Percentiles rank a stretch among this genome's conserved stretches.
phyloP scores from a whole-genome alignment of 2,888 invertebrate species.

The Pterostichus madidus region DNA sequence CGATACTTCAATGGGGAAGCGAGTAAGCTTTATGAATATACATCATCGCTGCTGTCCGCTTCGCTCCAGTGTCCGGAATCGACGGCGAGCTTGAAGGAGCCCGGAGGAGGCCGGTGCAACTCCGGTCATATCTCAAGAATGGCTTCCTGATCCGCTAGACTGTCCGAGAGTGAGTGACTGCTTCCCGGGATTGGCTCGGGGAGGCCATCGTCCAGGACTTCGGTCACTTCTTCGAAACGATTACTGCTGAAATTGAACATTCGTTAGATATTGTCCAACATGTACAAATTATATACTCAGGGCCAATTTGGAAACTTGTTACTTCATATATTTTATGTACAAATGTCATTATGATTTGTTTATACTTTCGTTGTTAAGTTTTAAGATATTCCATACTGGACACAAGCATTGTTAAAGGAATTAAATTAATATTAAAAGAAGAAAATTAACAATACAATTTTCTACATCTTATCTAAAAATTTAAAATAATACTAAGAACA shows the following conservation, averaged over 20 bases:
- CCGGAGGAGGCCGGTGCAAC: constrained; percentile 72
- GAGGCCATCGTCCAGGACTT: constrained; percentile 75
- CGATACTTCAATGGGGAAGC: constrained; percentile 17
- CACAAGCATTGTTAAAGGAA: too few species aligned
- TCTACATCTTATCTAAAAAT: too few species aligned
- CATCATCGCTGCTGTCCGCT: constrained; percentile 71
- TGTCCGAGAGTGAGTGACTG: constrained; percentile 75
- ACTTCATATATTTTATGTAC: too few species aligned
- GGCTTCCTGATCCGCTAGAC: constrained; percentile 74
- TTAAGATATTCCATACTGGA: too few species aligned
- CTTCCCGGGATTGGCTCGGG: constrained; percentile 76
- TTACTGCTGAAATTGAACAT: constrained; percentile 71
- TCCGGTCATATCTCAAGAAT: constrained; percentile 76
- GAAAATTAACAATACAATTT: too few species aligned
- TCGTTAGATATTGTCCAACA: constrained; percentile 57
- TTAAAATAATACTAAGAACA: too few species aligned
- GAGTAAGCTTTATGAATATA: constrained; percentile 63
- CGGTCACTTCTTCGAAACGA: constrained; percentile 76
- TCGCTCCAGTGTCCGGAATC: constrained; percentile 74
- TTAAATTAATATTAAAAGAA: too few species aligned
- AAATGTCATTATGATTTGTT: too few species aligned
- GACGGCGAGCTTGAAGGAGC: constrained; percentile 73
- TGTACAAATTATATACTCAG: neutral
- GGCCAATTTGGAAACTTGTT: too few species aligned
- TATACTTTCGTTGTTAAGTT: too few species aligned